Conservation (phyloP, 2,888 invertebrate genomes). For the Liposcelis brunnea region DNA sequence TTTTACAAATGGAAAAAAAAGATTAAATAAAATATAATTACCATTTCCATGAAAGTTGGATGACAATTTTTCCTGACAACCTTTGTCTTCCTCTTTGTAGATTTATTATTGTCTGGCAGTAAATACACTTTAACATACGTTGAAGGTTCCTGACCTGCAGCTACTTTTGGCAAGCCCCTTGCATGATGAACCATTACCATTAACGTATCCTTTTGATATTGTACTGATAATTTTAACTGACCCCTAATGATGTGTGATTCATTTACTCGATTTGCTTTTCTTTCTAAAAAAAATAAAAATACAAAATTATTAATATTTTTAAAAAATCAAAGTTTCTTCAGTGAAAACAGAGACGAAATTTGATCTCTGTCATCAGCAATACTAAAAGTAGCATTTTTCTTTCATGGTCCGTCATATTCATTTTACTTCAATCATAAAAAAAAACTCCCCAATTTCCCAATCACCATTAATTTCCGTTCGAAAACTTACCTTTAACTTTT, state of each 20-base stretch:
- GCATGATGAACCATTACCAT: constrained; percentile 82
- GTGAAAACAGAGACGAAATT: too few species aligned
- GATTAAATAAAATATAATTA: too few species aligned
- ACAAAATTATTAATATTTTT: not conserved
- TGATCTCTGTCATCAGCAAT: too few species aligned
- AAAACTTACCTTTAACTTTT: constrained; percentile 50
- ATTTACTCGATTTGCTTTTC: constrained; percentile 22
- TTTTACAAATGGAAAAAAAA: too few species aligned
- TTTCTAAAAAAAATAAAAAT: constrained; percentile 19
- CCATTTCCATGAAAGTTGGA: constrained; percentile 97
- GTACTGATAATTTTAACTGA: constrained; percentile 59
- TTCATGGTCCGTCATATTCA: too few species aligned
- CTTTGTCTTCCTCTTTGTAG: constrained; percentile 90
- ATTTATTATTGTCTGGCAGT: constrained; percentile 78
- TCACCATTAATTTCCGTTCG: too few species aligned
- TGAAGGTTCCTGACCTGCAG: constrained; percentile 68
- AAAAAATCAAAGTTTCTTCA: too few species aligned
- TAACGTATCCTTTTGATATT: constrained; percentile 55
- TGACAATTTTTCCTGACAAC: constrained; percentile 82
- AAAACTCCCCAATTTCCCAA: too few species aligned
- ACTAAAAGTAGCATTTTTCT: too few species aligned
- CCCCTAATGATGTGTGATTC: constrained; percentile 33
- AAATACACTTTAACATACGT: constrained; percentile 87
- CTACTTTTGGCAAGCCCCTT: constrained; percentile 57
- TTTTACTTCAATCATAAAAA: too few species aligned